Conservation (phyloP, 2,797 vertebrate species). For the Oreochromis mossambicus region DNA sequence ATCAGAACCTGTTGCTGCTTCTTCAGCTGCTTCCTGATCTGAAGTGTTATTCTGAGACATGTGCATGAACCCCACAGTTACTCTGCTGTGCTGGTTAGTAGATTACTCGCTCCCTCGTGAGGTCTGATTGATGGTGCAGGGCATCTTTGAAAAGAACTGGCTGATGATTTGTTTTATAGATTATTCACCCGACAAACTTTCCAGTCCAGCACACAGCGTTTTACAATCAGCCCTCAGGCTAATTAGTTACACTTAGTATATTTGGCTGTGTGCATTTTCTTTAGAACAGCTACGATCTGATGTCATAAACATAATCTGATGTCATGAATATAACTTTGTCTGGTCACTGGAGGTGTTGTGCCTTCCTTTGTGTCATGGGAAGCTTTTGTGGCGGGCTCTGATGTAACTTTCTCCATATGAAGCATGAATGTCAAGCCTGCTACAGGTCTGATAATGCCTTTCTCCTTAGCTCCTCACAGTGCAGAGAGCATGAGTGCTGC, state of each 20-base stretch:
- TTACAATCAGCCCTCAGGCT: not conserved
- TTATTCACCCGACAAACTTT: not conserved
- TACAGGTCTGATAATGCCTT: not conserved
- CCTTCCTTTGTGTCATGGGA: not conserved
- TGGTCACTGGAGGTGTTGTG: not conserved
- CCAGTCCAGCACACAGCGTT: not conserved
- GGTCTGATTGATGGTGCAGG: not conserved
- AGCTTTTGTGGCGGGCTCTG: not conserved
- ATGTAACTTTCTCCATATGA: not conserved
- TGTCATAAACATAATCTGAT: not conserved
- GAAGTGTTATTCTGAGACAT: not conserved
- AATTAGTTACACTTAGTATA: not conserved
- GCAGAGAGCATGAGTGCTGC: not conserved
- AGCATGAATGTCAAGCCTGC: conserved; percentile 3
- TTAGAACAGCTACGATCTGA: not conserved
- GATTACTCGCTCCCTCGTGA: not conserved
- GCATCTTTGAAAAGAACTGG: not conserved
- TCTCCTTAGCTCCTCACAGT: not conserved
- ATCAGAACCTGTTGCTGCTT: not conserved
- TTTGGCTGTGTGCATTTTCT: not conserved
- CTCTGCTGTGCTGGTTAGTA: not conserved
- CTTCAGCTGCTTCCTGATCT: not conserved
- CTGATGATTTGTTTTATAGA: accelerated
- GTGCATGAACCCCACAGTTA: not conserved
- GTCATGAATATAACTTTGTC: conserved; percentile 5